Conservation (phyloP, 2,797 vertebrate species). For the Smutsia gigantea region DNA sequence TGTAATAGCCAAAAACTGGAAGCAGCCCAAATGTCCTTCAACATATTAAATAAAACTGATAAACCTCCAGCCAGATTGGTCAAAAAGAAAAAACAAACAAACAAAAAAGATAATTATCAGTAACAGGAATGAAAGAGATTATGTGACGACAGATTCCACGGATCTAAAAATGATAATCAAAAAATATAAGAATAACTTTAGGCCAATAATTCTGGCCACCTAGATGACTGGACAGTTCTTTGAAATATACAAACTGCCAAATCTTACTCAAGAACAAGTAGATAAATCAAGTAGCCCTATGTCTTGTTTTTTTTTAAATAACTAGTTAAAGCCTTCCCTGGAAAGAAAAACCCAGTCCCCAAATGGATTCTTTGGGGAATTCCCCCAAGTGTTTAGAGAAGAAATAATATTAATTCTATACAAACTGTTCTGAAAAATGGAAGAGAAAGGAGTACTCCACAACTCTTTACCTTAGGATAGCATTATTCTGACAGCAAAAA, state of each 20-base stretch:
- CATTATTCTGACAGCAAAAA: neutral
- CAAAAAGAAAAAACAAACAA: too few species aligned
- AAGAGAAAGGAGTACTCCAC: neutral
- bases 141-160: neutral
- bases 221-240: neutral
- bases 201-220: neutral
- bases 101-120: neutral
- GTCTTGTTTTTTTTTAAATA: neutral
- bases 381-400: neutral
- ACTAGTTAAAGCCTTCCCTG: neutral
- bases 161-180: neutral
- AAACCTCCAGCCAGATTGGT: neutral
- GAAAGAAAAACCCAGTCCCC: neutral
- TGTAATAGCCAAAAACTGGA: neutral
- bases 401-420: neutral
- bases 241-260: neutral
- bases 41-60: neutral
- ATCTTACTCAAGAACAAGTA: neutral
- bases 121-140: neutral
- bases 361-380: neutral
- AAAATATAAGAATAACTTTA: neutral
- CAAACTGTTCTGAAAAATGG: neutral
- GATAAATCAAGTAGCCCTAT: neutral
- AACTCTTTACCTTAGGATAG: neutral
- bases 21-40: neutral